A percentile compares a stretch with the other conserved stretches of the same genome.
Evolutionary conservation across 2,113 vertebrate genomes (phyloP).

Genomic region (Heterotis niloticus): DNA sequence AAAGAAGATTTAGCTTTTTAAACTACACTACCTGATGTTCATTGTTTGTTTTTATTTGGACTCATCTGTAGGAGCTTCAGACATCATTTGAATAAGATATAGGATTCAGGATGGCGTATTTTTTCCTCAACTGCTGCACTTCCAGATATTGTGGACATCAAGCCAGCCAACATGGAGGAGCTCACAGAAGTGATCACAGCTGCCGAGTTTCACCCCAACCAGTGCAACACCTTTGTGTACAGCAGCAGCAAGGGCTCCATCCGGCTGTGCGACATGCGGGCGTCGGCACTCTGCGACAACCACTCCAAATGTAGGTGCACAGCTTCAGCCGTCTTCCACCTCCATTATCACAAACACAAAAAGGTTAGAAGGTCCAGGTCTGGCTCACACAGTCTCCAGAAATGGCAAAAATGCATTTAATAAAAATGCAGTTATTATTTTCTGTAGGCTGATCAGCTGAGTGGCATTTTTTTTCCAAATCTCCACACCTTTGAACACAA

Average conservation of each 20-base stretch:
- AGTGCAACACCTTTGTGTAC: conserved; percentile 95
- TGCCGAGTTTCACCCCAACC: conserved; percentile 86
- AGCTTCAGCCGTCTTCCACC: background rate
- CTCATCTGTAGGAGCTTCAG: too few species aligned
- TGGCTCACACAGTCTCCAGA: too few species aligned
- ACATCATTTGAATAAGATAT: background rate
- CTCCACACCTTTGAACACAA: conserved; percentile 36
- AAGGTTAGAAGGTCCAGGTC: background rate
- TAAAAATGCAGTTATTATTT: too few species aligned
- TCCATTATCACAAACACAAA: background rate
- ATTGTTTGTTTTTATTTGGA: background rate
- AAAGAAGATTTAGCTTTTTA: background rate
- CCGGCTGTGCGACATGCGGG: conserved; percentile 90
- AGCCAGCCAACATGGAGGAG: conserved; percentile 95
- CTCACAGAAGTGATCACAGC: conserved; percentile 93
- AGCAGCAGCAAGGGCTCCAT: conserved; percentile 97
- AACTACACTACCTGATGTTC: background rate
- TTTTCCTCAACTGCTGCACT: conserved; percentile 65
- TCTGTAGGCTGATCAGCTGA: too few species aligned
- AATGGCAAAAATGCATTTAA: too few species aligned
- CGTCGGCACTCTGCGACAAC: conserved; percentile 83
- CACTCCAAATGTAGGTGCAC: conserved; percentile 90
- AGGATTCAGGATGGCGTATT: background rate
- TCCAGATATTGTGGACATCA: conserved; percentile 95
- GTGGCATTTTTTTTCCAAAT: background rate